These are phyloP conservation scores for Pangasius larnaudii DNA, from an alignment of 2,797 vertebrate genomes.

Conservation along the genomic window DNA sequence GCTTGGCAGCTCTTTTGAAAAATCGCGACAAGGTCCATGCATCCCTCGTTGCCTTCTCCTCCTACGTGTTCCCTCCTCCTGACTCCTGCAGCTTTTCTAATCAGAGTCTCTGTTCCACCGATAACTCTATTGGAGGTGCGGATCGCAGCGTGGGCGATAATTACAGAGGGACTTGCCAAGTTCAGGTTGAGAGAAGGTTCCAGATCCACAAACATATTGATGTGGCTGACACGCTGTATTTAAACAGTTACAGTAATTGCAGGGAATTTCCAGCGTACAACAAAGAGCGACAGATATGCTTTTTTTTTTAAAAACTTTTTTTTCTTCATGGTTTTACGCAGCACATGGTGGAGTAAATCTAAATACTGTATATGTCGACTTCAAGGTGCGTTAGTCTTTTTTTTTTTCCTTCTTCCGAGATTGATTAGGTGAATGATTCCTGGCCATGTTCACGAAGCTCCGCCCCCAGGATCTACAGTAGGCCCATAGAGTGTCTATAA, in stretches of 20 bases:
- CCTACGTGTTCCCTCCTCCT: constrained; percentile 8
- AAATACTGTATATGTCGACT: constrained; percentile 71
- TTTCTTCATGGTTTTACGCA: not conserved
- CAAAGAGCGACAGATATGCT: not conserved
- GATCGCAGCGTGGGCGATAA: constrained; percentile 32
- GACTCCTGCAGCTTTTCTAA: constrained; percentile 6
- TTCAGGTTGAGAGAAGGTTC: constrained; percentile 30
- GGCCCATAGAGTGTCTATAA: not conserved
- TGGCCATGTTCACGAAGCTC: not conserved
- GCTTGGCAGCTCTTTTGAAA: constrained; percentile 21
- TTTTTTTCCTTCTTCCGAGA: not conserved
- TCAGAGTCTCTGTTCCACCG: constrained; percentile 20
- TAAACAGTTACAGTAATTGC: constrained; percentile 39
- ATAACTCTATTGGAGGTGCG: constrained; percentile 24
- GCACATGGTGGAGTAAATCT: not conserved
- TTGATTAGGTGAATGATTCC: not conserved
- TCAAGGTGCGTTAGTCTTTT: not conserved
- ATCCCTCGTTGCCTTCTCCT: not conserved
- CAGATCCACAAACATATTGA: constrained; percentile 29
- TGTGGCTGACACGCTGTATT: constrained; percentile 6
- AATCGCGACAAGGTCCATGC: not conserved
- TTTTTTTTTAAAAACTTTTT: not conserved
- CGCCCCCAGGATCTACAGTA: not conserved
- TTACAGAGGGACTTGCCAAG: constrained; percentile 30
- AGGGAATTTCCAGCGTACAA: not conserved